Conservation (phyloP, 2,797 vertebrate genomes). For the Karalla daura region DNA sequence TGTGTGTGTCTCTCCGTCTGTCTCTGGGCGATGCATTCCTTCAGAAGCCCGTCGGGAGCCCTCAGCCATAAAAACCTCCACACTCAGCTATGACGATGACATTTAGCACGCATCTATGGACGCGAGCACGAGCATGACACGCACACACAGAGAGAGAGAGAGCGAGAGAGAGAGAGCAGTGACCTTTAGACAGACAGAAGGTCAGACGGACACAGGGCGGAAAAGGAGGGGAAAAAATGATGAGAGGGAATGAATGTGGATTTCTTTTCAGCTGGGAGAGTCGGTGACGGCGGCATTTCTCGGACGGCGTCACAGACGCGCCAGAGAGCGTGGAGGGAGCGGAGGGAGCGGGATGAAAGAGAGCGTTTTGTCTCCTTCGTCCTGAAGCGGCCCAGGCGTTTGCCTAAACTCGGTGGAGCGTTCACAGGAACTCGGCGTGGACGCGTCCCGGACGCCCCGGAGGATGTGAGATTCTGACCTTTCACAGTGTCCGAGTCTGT, state of each 20-base stretch:
- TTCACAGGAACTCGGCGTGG: slow-evolving; percentile 33
- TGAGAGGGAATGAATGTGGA: slow-evolving; percentile 45
- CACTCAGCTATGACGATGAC: slow-evolving; percentile 73
- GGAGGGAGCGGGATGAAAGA: slow-evolving; percentile 69
- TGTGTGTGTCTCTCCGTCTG: slow-evolving; percentile 27
- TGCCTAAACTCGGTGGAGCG: slow-evolving; percentile 60
- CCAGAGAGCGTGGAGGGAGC: slow-evolving; percentile 50
- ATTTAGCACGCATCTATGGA: slow-evolving; percentile 65
- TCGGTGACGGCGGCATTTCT: slow-evolving; percentile 11
- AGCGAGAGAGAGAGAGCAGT: slow-evolving; percentile 36
- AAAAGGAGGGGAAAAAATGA: slow-evolving; percentile 21
- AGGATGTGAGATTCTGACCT: slow-evolving; percentile 60
- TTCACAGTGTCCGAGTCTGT: slow-evolving; percentile 35
- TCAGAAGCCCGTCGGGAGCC: slow-evolving; percentile 21
- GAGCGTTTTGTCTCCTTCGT: slow-evolving; percentile 70
- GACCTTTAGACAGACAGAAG: slow-evolving; percentile 65
- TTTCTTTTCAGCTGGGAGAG: slow-evolving; percentile 43
- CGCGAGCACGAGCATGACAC: neutral
- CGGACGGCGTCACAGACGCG: slow-evolving; percentile 33
- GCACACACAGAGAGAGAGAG: slow-evolving; percentile 33
- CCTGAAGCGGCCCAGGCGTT: slow-evolving; percentile 70
- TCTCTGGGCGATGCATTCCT: slow-evolving; percentile 62
- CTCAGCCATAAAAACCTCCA: slow-evolving; percentile 68
- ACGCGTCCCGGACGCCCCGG: slow-evolving; percentile 27
- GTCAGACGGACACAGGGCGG: slow-evolving; percentile 62